phyloP scores from a whole-genome alignment of 2,797 vertebrate genomes.

The Orientallactaga sibirica region DNA sequence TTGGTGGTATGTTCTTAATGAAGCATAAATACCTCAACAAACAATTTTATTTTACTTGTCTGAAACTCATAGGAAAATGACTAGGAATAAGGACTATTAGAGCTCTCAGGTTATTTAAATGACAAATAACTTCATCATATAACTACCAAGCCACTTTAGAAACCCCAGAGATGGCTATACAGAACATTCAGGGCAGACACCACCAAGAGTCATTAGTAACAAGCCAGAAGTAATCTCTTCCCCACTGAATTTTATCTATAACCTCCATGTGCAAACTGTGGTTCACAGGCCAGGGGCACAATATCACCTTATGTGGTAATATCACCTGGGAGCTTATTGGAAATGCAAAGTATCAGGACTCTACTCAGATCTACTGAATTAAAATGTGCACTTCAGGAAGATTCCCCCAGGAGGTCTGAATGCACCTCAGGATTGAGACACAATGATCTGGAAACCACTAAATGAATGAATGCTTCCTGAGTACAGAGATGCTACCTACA shows the following conservation, averaged over 20 bases:
- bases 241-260: not conserved
- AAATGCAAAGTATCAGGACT: not conserved
- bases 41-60: slow-evolving; percentile 59
- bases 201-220: not conserved
- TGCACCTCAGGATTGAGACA: not conserved
- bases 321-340: not conserved
- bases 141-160: slow-evolving; percentile 15
- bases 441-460: not conserved
- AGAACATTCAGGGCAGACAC: slow-evolving; percentile 13
- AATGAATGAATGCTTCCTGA: not conserved
- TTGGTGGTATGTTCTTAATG: slow-evolving; percentile 46
- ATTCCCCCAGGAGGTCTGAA: not conserved
- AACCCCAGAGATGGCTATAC: not conserved
- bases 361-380: not conserved
- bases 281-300: not conserved
- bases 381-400: slow-evolving; percentile 51
- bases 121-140: slow-evolving; percentile 23
- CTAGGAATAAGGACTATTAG: slow-evolving; percentile 31
- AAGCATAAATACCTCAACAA: slow-evolving; percentile 40
- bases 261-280: not conserved
- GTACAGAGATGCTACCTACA: not conserved
- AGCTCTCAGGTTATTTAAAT: not conserved
- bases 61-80: slow-evolving; percentile 8
- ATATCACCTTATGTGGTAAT: no score
- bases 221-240: slow-evolving; percentile 21